A percentile compares a stretch with the other conserved stretches of the same genome.
phyloP scores from a whole-genome alignment of 2,888 invertebrate genomes.

The Minunthozetes semirufus region DNA sequence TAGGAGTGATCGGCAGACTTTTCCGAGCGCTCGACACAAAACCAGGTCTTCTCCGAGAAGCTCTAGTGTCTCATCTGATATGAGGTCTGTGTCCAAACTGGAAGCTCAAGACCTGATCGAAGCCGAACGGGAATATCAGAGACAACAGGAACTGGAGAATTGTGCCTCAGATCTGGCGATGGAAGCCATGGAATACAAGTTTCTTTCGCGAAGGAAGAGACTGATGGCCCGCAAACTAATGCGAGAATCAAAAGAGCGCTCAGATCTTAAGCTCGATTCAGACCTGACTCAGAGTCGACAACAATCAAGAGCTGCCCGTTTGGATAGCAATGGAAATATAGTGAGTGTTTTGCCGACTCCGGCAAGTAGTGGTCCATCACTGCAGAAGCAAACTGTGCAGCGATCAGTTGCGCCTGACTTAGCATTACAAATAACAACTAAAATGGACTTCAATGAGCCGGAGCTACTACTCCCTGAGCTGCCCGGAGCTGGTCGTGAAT shows the following conservation, averaged over 20 bases:
- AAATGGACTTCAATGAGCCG: conserved; percentile 17
- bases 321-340: not conserved
- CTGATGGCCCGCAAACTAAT: not conserved
- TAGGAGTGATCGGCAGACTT: not conserved
- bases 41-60: not conserved
- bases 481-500: conserved; percentile 8
- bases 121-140: conserved; percentile 10
- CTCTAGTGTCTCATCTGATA: not conserved
- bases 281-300: too few relatives aligned
- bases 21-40: not conserved
- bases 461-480: not conserved
- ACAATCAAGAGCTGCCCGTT: not conserved
- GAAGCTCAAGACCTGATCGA: not conserved
- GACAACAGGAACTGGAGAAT: conserved; percentile 9
- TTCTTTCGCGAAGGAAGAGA: conserved; percentile 18
- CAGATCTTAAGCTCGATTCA: not conserved
- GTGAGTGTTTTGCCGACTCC: not conserved
- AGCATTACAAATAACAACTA: not conserved
- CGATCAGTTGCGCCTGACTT: conserved; percentile 14
- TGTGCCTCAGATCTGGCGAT: conserved; percentile 20
- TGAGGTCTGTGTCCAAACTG: not conserved
- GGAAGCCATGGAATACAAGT: conserved; percentile 26
- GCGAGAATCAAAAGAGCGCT: not conserved
- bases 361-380: too few relatives aligned
- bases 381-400: not conserved